Evolutionary conservation across 2,113 vertebrate species (phyloP).

Genomic region (Dendrocopos noguchii): DNA sequence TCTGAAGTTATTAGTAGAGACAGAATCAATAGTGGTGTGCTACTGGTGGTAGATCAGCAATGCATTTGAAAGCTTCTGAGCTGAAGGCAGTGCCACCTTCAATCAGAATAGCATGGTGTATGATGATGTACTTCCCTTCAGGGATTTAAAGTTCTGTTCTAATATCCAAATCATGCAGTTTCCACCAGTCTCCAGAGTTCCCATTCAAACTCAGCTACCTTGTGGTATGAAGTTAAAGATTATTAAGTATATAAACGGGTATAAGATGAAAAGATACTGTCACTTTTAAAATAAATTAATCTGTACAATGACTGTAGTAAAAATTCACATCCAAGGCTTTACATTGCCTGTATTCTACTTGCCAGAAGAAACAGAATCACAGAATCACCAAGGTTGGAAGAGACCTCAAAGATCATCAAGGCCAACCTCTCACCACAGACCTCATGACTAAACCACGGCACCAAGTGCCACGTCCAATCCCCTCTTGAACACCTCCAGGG

Average conservation of each 20-base stretch:
- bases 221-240: background rate
- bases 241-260: background rate
- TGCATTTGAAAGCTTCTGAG: background rate
- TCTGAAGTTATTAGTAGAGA: background rate
- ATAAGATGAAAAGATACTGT: background rate
- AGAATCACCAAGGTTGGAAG: too few relatives aligned
- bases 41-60: background rate
- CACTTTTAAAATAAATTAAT: background rate
- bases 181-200: background rate
- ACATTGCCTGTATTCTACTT: background rate
- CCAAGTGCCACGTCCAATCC: too few relatives aligned
- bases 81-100: background rate
- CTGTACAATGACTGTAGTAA: background rate
- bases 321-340: background rate
- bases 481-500: too few relatives aligned
- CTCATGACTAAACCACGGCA: too few relatives aligned
- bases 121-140: background rate
- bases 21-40: background rate
- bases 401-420: too few relatives aligned
- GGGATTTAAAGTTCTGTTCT: background rate
- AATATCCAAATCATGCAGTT: background rate
- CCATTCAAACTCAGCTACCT: background rate
- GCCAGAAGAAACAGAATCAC: background rate
- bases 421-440: too few relatives aligned
- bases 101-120: accelerated